Base-by-base conservation (phyloP, 2,113 vertebrate species). In the Chloebia gouldiae region DNA sequence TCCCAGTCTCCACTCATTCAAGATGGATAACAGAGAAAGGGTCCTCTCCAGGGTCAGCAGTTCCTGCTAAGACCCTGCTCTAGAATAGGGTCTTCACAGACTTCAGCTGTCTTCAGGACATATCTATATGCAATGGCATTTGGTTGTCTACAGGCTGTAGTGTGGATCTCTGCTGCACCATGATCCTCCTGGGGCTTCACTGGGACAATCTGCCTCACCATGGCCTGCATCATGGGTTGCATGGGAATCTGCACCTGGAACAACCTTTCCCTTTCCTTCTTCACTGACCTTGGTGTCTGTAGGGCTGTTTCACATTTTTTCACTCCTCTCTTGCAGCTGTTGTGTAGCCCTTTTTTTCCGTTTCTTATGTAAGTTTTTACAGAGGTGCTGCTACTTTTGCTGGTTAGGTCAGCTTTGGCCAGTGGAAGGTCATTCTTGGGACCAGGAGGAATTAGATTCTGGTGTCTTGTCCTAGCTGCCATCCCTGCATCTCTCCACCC, bases 291-390 rank as follows among this genome's bases (percentile, higher is more conserved):
- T 16, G 12, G 7, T 19, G 12, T 71, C 35, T 54, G 12, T 9
- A 64, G 7, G 13, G 10, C 2, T 60, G 10, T 23, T 81, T 51
- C 42, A 42, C 23, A 28, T 28, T 35, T 81, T 69, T n/a, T 72
- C 22, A 27, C 14, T 81, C 7, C 6, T 45, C 15, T 70, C 18
- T 73, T 25, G 9, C 30, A 90, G 20, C 6, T 50, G 7, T 24
- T 45, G 31, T 2, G 5, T 5, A n/a, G 3, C 1, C 11, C 7
- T 7, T 40, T 77, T 21, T 6, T 7, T 6, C 2, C 5, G 2
- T 81, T 59, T 28, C 56, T 53, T 37, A 8, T 30, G 7, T 40
- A 7, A 13, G 7, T 50, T 69, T n/a, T 73, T 27, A 25, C 18
- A 61, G n/a, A 65, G 3, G 2, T 15, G 4, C 2, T 57, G 25